A percentile compares a stretch with the other conserved stretches of the same genome.
Conservation (phyloP, 2,113 vertebrate species). For the Benitochromis conjunctus region DNA sequence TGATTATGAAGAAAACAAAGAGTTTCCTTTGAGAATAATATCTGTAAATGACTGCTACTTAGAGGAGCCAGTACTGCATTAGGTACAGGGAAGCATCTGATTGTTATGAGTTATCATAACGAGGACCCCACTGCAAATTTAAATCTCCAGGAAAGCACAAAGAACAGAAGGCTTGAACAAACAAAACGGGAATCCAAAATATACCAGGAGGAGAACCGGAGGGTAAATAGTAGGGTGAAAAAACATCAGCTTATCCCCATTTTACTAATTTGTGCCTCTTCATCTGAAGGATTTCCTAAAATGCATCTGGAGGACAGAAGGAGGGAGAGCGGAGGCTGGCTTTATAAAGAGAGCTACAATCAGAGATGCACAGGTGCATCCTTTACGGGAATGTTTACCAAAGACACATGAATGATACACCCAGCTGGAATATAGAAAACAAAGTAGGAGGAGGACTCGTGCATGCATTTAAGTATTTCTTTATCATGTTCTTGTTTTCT, state of each 20-base stretch:
- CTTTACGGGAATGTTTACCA: neutral
- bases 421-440: neutral
- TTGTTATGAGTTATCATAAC: neutral
- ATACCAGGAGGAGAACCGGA: neutral
- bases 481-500: neutral
- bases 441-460: neutral
- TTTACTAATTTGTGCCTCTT: neutral
- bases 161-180: neutral
- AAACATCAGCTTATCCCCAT: neutral
- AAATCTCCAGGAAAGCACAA: neutral
- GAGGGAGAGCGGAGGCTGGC: neutral
- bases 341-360: neutral
- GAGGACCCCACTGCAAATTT: neutral
- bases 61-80: neutral
- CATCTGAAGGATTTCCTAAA: neutral
- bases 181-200: neutral
- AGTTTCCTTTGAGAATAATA: neutral
- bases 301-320: neutral
- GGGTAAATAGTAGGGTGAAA: neutral
- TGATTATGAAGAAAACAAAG: neutral
- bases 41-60: neutral
- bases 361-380: neutral
- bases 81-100: neutral
- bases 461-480: neutral
- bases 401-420: neutral